Percentiles rank a stretch among this genome's conserved stretches.
Evolutionary conservation across 2,113 vertebrate species (phyloP).

Genomic region (Empidonax alnorum): DNA sequence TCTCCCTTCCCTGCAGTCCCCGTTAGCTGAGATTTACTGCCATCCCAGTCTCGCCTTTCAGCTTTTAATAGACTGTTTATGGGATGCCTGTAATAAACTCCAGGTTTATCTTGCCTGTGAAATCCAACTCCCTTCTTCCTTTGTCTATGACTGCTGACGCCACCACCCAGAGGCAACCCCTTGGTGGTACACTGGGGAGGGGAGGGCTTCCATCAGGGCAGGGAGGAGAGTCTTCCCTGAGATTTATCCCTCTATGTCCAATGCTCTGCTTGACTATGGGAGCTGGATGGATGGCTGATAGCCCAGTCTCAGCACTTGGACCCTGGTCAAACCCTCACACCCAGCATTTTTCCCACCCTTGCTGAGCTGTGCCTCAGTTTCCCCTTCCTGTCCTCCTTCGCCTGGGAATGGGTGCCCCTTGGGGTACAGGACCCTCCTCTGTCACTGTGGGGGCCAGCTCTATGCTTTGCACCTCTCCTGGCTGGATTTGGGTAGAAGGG

Average conservation of each 20-base stretch:
- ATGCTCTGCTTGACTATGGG: fast-evolving
- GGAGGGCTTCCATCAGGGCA: background rate
- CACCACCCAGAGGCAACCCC: background rate
- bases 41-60: background rate
- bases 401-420: background rate
- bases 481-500: background rate
- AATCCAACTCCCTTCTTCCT: slow-evolving; percentile 43
- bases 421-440: fast-evolving
- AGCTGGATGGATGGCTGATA: background rate
- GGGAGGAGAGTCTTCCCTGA: background rate
- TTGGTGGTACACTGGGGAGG: fast-evolving
- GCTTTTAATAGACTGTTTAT: slow-evolving; percentile 63
- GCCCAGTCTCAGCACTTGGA: background rate
- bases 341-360: background rate
- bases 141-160: background rate
- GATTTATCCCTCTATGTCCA: background rate
- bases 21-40: slow-evolving; percentile 32
- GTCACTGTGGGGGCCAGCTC: background rate
- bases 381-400: background rate
- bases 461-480: background rate
- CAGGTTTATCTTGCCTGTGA: slow-evolving; percentile 65
- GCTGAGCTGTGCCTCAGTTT: background rate
- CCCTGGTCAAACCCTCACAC: background rate
- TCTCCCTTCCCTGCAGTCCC: background rate
- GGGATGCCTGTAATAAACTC: slow-evolving; percentile 35